Evolutionary conservation across 1,140 invertebrate species (phyloP), one percentile per base, ranked within the genome.

Genomic region (Batillaria attramentaria): DNA sequence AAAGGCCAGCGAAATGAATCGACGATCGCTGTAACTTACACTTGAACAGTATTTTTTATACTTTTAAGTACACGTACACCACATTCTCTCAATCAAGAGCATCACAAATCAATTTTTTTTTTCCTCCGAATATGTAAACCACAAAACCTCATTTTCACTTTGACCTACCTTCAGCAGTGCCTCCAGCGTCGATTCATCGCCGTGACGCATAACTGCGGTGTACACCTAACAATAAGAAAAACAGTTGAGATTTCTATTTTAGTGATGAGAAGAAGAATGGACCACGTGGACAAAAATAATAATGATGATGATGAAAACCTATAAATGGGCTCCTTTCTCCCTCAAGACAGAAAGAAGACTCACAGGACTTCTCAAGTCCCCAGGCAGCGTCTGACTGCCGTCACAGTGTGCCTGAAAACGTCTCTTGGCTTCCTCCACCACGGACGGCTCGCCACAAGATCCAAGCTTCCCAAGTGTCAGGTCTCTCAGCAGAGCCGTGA

Each of bases 391-490:
- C 18, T 90, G 87, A 77, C 91, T 91, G 46, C 94, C 94, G 75
- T 91, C 91, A 3, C 93, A 88, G 89, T 97, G 96, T 33, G 90
- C 91, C 57, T 93, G 92, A 90, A 98, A 97, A 65, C 95, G 93
- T 72, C 84, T 85, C 37, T 86, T 87, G 0, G 96, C 96, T 87
- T 97, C 95, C 16, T 92, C 91, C 24, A 97, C 94, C 0, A 95
- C 94, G 0, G 93, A 92, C 16, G 94, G 91, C 87, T 98, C 96
- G 78, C 95, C 95, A 84, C 95, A 94, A 50, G 93, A 93, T 8
- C 95, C 96, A 89, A 99, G 93, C 66, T 94, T 93, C 31, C 94
- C 93, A 10, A 99, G 90, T 5, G 98, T 94, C 42, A 99, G 91
- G 77, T 95, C 94, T 70, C 97, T 92, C 33, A 99, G 92, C 80